Evolutionary conservation across 2,797 vertebrate genomes (phyloP), one percentile per base, ranked within the genome.

Genomic region (Scleropages formosus): DNA sequence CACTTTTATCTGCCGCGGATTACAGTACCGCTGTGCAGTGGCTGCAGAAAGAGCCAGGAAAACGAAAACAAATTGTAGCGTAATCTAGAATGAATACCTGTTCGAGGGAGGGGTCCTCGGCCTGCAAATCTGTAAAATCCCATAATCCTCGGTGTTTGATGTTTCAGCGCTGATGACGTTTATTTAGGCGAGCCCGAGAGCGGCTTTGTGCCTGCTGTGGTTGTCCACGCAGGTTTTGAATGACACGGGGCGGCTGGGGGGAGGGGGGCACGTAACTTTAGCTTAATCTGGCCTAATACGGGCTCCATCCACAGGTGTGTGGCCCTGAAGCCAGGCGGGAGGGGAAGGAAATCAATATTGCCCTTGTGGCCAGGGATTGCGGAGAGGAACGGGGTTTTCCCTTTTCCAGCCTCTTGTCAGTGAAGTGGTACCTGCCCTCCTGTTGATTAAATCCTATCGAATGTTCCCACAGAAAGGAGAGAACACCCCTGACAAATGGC

Each of bases 91-190:
- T 88, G 83, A 80, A 79, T 73, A 77, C 75, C 80, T 67, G 81
- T 87, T 80, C 26, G 64, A 84, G 62, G 31, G 62, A 77, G 83
- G 83, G 87, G 87, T 87, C 85, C 84, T 84, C 80, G 39, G 78
- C 84, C 82, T 85, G 82, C 83, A 84, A 82, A 86, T 88, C 83
- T 85, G 78, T 80, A 90, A 90, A 91, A 91, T 91, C 90, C 90
- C 87, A 87, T 92, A 92, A 93, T 92, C 91, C 90, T 88, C 80
- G 82, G 86, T 92, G 92, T 92, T 93, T 93, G 91, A 93, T 90
- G 88, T 93, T 89, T 88, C 80, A 83, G 84, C 87, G 87, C 89
- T 92, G 92, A 92, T 92, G 90, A 90, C 77, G 78, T 87, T 91
- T 87, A 89, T 90, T 86, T 89, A 89, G 84, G 88, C n/a, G 71